Conservation (phyloP, 2,797 vertebrate species). For the Silurus aristotelis region DNA sequence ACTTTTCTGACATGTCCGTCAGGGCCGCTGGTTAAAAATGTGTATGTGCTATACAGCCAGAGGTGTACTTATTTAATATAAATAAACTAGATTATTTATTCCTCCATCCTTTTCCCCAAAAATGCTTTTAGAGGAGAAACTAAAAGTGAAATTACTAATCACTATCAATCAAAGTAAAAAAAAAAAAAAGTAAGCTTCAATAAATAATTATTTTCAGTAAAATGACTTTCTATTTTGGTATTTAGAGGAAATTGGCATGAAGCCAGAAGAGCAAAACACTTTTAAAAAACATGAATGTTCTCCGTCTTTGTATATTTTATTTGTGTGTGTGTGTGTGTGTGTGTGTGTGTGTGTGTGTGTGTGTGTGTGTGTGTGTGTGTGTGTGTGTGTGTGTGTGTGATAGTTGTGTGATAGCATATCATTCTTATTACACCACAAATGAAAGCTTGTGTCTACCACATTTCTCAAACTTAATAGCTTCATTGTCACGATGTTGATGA, state of each 20-base stretch:
- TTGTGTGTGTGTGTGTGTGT: constrained; percentile 14
- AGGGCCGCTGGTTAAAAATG: background rate
- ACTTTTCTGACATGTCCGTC: background rate
- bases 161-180: background rate
- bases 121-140: background rate
- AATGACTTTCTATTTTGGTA: background rate
- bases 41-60: background rate
- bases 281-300: background rate
- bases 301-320: background rate
- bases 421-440: background rate
- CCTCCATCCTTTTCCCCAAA: background rate
- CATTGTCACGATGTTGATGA: background rate
- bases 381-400: background rate
- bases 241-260: too few species aligned
- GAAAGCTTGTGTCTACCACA: background rate
- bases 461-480: background rate
- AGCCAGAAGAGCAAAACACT: background rate
- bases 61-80: background rate
- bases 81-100: background rate
- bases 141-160: background rate
- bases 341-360: constrained; percentile 8
- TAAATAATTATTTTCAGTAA: background rate
- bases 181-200: background rate
- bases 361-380: constrained; percentile 15
- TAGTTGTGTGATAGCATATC: background rate